Evolutionary conservation across 1,140 invertebrate genomes (phyloP).

Genomic region (Penaeus chinensis): DNA sequence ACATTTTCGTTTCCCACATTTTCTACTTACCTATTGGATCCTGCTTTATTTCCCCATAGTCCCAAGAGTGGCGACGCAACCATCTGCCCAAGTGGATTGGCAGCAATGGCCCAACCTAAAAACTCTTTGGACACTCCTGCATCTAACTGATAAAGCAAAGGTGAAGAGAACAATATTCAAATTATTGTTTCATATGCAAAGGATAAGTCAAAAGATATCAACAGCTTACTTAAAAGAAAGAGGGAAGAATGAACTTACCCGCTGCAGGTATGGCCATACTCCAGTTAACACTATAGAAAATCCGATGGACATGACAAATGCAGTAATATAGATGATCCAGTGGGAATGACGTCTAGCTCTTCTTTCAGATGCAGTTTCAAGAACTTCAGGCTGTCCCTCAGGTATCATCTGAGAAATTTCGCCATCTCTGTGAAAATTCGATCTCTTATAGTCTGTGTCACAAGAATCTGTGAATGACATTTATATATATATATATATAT

Average conservation of each 20-base stretch:
- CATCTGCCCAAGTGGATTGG: slow-evolving; percentile 90
- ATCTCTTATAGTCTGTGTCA: too few relatives aligned
- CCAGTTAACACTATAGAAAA: slow-evolving; percentile 91
- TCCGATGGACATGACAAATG: slow-evolving; percentile 90
- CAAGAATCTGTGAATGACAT: too few relatives aligned
- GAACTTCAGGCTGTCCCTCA: slow-evolving; percentile 30
- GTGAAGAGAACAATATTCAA: too few relatives aligned
- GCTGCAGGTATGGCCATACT: slow-evolving; percentile 89
- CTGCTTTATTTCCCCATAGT: slow-evolving; percentile 83
- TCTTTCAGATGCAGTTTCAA: slow-evolving; percentile 78
- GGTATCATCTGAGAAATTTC: too few relatives aligned
- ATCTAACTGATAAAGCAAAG: slow-evolving; percentile 61
- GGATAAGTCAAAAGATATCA: too few relatives aligned
- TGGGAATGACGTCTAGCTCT: slow-evolving; percentile 82
- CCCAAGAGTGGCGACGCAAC: slow-evolving; percentile 88
- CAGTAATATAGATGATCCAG: slow-evolving; percentile 87
- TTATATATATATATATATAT: too few relatives aligned
- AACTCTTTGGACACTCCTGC: slow-evolving; percentile 80
- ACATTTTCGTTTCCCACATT: too few relatives aligned
- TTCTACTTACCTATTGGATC: slow-evolving; percentile 64
- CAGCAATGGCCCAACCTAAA: slow-evolving; percentile 86
- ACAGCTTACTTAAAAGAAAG: too few relatives aligned
- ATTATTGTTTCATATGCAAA: too few relatives aligned
- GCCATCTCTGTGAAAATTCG: too few relatives aligned
- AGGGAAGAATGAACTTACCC: slow-evolving; percentile 72